Conservation (phyloP, 2,888 invertebrate genomes). For the Drosophila macrospina region DNA sequence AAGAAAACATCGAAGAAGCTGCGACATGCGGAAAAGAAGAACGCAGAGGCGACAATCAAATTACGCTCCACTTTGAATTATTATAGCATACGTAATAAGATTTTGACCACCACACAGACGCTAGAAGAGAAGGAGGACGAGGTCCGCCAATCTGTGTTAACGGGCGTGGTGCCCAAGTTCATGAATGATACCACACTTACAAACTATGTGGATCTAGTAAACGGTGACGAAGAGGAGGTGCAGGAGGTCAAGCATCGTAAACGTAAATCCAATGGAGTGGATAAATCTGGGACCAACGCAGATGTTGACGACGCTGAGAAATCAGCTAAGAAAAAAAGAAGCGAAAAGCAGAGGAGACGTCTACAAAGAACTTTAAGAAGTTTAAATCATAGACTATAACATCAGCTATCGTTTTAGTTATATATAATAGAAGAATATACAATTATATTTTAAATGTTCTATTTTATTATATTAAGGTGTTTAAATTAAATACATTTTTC, state of each 20-base stretch:
- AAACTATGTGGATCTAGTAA: conserved; percentile 12
- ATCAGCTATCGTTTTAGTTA: conserved; percentile 1
- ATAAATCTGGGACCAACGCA: neutral
- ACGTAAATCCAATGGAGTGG: conserved; percentile 5
- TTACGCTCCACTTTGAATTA: conserved; percentile 37
- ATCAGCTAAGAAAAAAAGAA: conserved; percentile 18
- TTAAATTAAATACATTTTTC: neutral
- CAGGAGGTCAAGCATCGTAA: conserved; percentile 1
- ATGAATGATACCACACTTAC: conserved; percentile 28
- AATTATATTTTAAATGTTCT: conserved; percentile 5
- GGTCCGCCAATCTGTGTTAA: conserved; percentile 67
- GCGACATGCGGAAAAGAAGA: conserved; percentile 29
- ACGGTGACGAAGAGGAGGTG: neutral
- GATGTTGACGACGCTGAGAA: neutral
- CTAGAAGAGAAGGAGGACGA: conserved; percentile 59
- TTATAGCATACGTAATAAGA: conserved; percentile 53
- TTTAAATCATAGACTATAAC: conserved; percentile 3
- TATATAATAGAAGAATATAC: conserved; percentile 13
- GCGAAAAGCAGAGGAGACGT: neutral
- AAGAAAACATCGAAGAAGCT: conserved; percentile 19
- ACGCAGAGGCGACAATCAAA: neutral
- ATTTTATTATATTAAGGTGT: no score
- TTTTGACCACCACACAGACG: conserved; percentile 48
- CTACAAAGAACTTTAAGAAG: conserved; percentile 1
- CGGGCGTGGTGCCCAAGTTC: conserved; percentile 54